Base-by-base conservation (phyloP, 2,113 vertebrate species). In the Ictalurus furcatus region DNA sequence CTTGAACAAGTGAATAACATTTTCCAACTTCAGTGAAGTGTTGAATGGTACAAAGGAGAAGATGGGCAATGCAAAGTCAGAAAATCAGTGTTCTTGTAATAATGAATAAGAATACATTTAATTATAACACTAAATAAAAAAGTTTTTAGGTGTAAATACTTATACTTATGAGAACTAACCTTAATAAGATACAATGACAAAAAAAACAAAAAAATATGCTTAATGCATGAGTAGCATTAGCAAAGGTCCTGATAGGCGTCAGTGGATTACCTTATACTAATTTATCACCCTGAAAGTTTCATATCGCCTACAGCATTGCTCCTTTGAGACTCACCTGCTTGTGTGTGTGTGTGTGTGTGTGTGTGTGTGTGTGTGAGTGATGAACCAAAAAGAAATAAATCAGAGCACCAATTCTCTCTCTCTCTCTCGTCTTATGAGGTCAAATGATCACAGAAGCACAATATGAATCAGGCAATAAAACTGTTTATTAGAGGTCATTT, bases 201-300 rank as follows among this genome's bases (percentile, higher is more conserved):
- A 37, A 61, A 30, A n/a, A n/a, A n/a, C n/a, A n/a, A n/a, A 59
- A 52, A 61, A 52, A 23, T 25, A 85, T 87, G 81, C 86, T 81
- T 81, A 85, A 89, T 73, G 48, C 67, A 48, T 48, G 74, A 78
- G 28, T 58, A 34, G 80, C 48, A 21, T 25, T 44, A 76, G 80
- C 34, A 76, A 23, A 82, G 28, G 56, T 85, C 40, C 71, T 30
- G 54, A 28, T 44, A 28, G 84, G 56, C 88, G 82, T 87, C 82
- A 91, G 74, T 82, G 86, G 52, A n/a, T 88, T 61, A 88, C n/a
- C 61, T 79, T 86, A 65, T 5, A 63, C 83, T 88, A 40, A 90
- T 88, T 90, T 73, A 85, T 90, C 61, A 90, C 81, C 78, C 71
- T 61, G 52, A 84, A 56, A 40, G 21, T 34, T 58, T 86, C 59